phyloP scores from a whole-genome alignment of 2,113 vertebrate genomes.

The Chinchilla lanigera region DNA sequence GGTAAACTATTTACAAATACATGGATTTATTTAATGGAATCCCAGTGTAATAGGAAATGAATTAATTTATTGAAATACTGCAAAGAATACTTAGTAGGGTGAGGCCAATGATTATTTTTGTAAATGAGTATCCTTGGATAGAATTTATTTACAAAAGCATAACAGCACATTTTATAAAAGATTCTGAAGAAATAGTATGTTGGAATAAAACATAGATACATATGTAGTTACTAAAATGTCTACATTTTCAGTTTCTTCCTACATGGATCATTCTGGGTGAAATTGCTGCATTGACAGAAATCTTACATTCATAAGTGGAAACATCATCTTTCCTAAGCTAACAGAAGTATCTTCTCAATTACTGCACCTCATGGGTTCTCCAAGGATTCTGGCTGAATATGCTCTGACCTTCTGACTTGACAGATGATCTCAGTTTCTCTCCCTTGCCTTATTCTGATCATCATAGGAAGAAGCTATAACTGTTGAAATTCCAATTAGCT shows the following conservation, averaged over 20 bases:
- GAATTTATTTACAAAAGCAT: conserved; percentile 25
- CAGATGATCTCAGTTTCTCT: conserved; percentile 32
- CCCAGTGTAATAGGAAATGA: neutral
- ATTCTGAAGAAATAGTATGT: neutral
- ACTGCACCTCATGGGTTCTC: neutral
- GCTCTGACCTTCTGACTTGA: conserved; percentile 18
- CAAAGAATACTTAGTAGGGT: neutral
- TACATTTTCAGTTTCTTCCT: neutral
- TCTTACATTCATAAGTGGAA: neutral
- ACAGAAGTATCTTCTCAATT: neutral
- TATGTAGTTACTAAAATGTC: conserved; percentile 39
- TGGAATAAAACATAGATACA: conserved; percentile 7
- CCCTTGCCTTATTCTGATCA: neutral
- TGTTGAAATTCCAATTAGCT: conserved; percentile 40
- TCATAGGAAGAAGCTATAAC: conserved; percentile 6
- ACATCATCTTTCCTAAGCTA: neutral
- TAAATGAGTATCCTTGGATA: neutral
- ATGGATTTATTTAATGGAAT: conserved; percentile 43
- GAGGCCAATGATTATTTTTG: neutral
- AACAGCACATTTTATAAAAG: neutral
- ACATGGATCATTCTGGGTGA: neutral
- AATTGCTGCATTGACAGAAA: neutral
- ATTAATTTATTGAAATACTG: neutral
- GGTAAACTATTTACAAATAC: neutral
- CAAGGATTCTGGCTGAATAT: neutral